Percentiles rank a stretch among this genome's conserved stretches.
Conservation (phyloP, 2,113 vertebrate genomes). For the Xiphorhynchus elegans region DNA sequence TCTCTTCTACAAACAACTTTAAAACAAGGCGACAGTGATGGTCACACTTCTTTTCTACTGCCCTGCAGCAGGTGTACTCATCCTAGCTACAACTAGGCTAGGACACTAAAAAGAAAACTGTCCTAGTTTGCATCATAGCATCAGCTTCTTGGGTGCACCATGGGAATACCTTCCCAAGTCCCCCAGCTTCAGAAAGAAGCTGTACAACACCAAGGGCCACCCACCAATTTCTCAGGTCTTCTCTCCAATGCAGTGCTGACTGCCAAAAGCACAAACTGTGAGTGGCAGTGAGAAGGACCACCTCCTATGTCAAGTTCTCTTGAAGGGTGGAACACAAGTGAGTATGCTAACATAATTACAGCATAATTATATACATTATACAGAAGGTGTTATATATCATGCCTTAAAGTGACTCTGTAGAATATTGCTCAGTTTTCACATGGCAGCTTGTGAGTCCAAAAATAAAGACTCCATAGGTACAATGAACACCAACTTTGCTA, state of each 20-base stretch:
- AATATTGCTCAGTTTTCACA: not conserved
- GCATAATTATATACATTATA: not conserved
- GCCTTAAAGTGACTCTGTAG: not conserved
- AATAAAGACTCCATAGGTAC: not conserved
- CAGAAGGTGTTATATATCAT: not conserved
- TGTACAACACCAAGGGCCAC: not conserved
- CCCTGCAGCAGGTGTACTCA: not conserved
- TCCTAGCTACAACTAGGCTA: not conserved
- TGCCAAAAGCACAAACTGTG: not conserved
- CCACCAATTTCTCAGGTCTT: not conserved
- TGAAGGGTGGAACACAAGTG: not conserved
- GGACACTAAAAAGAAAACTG: not conserved
- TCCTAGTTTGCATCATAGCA: not conserved
- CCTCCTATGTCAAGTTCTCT: not conserved
- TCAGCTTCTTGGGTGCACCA: not conserved
- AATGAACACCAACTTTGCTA: not conserved
- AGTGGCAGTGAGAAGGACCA: not conserved
- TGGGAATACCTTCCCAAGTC: not conserved
- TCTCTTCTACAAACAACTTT: not conserved
- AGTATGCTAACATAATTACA: not conserved
- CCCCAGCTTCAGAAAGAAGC: not conserved
- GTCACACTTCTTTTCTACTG: not conserved
- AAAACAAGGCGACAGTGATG: not conserved
- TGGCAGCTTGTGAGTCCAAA: not conserved
- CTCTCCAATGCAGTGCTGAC: not conserved